Conservation (phyloP, 2,888 invertebrate genomes). For the Thalpophila matura region DNA sequence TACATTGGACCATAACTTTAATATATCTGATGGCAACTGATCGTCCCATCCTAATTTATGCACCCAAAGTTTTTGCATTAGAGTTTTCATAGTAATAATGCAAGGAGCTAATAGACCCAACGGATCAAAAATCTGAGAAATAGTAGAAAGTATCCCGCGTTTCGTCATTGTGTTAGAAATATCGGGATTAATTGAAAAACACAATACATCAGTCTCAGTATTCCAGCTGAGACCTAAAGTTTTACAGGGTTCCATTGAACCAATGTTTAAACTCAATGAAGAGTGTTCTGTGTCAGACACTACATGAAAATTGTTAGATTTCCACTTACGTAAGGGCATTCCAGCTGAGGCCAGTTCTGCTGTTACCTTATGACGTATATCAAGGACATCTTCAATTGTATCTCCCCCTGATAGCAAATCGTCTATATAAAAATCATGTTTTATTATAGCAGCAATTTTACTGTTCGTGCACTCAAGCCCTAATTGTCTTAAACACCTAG, state of each 20-base stretch:
- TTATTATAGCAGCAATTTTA: constrained; percentile 44
- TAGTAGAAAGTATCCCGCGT: constrained; percentile 15
- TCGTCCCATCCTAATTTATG: constrained; percentile 2
- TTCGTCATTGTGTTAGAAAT: too few species aligned
- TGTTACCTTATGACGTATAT: constrained; percentile 4
- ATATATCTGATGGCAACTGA: constrained; percentile 1
- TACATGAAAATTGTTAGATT: constrained; percentile 7
- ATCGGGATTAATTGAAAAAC: too few species aligned
- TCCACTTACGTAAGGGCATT: constrained; percentile 21
- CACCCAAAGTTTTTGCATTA: neutral
- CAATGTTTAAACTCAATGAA: too few species aligned
- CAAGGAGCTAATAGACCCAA: constrained; percentile 1
- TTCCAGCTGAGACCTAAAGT: too few species aligned
- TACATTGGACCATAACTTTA: neutral
- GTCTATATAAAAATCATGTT: constrained; percentile 63
- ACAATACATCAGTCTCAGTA: too few species aligned
- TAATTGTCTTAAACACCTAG: constrained; percentile 56
- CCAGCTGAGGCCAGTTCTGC: constrained; percentile 11
- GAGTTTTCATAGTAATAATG: neutral
- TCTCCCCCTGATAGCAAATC: constrained; percentile 45
- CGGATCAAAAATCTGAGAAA: constrained; percentile 21
- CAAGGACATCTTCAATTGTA: too few species aligned
- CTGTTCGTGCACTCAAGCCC: constrained; percentile 47
- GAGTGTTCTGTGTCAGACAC: too few species aligned
- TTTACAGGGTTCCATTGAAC: too few species aligned